These are phyloP conservation scores for Bovichtus variegatus DNA, from an alignment of 2,797 vertebrate species.

Conservation along the genomic window DNA sequence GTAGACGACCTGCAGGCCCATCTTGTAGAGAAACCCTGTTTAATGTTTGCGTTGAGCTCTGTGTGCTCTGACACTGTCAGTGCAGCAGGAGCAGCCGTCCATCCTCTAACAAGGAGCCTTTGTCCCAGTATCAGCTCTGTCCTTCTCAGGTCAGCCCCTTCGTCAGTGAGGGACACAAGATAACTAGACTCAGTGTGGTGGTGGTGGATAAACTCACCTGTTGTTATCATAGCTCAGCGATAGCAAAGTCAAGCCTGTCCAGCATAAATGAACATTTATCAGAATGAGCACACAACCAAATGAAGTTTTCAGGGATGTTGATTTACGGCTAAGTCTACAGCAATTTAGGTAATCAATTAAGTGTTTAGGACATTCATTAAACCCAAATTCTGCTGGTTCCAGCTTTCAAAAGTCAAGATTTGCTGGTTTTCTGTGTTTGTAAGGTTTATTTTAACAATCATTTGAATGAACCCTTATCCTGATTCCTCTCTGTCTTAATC, in stretches of 20 bases:
- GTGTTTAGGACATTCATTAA: background rate
- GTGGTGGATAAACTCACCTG: conserved; percentile 37
- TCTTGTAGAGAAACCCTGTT: conserved; percentile 26
- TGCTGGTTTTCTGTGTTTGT: background rate
- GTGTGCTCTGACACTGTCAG: conserved; percentile 25
- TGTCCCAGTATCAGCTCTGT: conserved; percentile 63
- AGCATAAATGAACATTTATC: background rate
- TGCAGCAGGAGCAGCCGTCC: conserved; percentile 19
- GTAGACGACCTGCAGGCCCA: conserved; percentile 27
- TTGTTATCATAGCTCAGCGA: background rate
- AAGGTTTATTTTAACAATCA: background rate
- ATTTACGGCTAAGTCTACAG: background rate
- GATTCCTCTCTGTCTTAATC: conserved; percentile 5
- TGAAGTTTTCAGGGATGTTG: background rate
- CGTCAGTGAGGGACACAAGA: conserved; percentile 41
- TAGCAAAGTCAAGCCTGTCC: background rate
- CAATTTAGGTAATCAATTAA: background rate
- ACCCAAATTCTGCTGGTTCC: background rate
- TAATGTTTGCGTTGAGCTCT: conserved; percentile 49
- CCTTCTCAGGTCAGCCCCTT: conserved; percentile 59
- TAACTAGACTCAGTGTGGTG: conserved; percentile 13
- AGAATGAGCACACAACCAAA: background rate
- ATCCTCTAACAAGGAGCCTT: conserved; percentile 67
- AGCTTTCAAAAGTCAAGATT: background rate
- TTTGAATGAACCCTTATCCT: background rate